phyloP scores from a whole-genome alignment of 2,797 vertebrate genomes.

The Galagoides demidoff region DNA sequence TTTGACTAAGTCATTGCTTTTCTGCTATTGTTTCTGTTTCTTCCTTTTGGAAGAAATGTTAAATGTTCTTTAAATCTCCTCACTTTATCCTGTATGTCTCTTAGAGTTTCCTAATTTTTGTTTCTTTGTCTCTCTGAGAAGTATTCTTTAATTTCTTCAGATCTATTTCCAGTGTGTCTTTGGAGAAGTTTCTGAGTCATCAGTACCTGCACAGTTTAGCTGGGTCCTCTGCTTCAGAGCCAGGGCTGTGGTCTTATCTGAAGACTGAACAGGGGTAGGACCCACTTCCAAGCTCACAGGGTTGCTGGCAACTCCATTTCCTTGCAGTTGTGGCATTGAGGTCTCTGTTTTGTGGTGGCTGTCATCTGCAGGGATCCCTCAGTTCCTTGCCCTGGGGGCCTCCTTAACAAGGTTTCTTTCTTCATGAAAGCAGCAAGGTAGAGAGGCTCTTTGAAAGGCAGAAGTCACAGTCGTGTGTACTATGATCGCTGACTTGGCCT shows the following conservation, averaged over 20 bases:
- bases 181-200: background rate
- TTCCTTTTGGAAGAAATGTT: background rate
- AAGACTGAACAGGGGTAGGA: background rate
- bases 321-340: background rate
- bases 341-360: background rate
- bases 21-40: background rate
- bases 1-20: background rate
- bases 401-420: background rate
- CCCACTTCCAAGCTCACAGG: background rate
- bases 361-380: too few species aligned
- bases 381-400: background rate
- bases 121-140: background rate
- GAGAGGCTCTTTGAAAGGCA: background rate
- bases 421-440: background rate
- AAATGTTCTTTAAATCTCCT: background rate
- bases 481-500: background rate
- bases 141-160: background rate
- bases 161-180: background rate
- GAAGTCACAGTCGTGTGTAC: background rate
- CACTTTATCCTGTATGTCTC: background rate
- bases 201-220: background rate
- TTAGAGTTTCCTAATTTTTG: background rate
- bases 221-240: background rate
- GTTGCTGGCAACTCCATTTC: background rate
- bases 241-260: background rate